Conservation (phyloP, 2,888 invertebrate genomes). For the Callyntrura sp. region DNA sequence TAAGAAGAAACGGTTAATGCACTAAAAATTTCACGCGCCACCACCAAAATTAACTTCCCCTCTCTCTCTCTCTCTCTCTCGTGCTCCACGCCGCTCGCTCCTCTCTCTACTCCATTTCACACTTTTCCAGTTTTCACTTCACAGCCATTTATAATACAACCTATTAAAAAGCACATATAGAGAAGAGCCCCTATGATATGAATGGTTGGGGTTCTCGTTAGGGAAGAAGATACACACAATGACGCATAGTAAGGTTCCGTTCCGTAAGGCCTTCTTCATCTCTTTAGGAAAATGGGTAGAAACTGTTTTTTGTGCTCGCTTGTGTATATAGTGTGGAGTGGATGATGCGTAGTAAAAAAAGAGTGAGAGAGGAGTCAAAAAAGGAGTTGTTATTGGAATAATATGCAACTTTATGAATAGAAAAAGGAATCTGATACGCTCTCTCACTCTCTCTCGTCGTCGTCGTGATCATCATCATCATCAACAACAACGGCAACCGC, state of each 20-base stretch:
- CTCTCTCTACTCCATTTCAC: conserved; percentile 82
- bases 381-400: conserved; percentile 57
- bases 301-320: not conserved
- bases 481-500: conserved; percentile 9
- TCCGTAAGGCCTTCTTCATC: conserved; percentile 23
- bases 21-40: conserved; percentile 84
- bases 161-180: conserved; percentile 81
- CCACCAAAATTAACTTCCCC: conserved; percentile 84
- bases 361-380: conserved; percentile 21
- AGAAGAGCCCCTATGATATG: conserved; percentile 48
- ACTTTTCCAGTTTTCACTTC: conserved; percentile 83
- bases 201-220: conserved; percentile 51
- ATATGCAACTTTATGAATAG: conserved; percentile 54
- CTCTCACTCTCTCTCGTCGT: conserved; percentile 8
- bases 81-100: conserved; percentile 8
- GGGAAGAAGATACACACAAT: conserved; percentile 5
- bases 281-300: conserved; percentile 4
- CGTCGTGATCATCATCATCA: conserved; percentile 32
- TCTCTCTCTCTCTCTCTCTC: not conserved
- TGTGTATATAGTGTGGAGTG: conserved; percentile 15
- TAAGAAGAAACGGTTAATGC: conserved; percentile 59
- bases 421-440: conserved; percentile 70
- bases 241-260: too few species aligned
- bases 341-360: conserved; percentile 37
- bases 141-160: conserved; percentile 83